phyloP scores from a whole-genome alignment of 2,113 vertebrate genomes.

The Macrotus californicus region DNA sequence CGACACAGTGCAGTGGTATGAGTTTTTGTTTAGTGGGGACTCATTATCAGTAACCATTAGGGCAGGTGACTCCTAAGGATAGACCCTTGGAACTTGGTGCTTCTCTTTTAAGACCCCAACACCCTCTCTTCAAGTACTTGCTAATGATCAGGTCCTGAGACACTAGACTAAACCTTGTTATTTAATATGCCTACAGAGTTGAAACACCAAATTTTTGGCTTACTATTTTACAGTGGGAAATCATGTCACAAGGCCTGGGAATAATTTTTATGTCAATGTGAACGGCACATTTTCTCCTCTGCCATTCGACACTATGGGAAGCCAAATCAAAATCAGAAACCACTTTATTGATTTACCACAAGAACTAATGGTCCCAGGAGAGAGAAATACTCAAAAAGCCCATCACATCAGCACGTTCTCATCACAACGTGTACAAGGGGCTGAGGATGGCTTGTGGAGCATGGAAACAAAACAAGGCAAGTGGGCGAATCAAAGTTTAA shows the following conservation, averaged over 20 bases:
- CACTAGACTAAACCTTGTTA: background rate
- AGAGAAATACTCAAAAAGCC: background rate
- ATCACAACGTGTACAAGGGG: background rate
- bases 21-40: background rate
- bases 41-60: background rate
- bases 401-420: background rate
- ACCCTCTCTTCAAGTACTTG: background rate
- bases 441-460: background rate
- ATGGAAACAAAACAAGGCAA: background rate
- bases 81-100: background rate
- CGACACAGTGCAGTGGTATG: background rate
- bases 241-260: background rate
- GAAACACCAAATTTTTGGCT: background rate
- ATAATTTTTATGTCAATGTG: background rate
- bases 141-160: background rate
- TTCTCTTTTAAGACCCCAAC: background rate
- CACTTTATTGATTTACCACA: background rate
- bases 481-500: background rate
- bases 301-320: background rate
- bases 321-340: background rate
- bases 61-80: background rate
- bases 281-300: background rate
- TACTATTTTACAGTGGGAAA: background rate
- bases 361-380: background rate
- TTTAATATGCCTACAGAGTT: background rate